Conservation (phyloP, 2,888 invertebrate species). For the Napeogenes inachia region DNA sequence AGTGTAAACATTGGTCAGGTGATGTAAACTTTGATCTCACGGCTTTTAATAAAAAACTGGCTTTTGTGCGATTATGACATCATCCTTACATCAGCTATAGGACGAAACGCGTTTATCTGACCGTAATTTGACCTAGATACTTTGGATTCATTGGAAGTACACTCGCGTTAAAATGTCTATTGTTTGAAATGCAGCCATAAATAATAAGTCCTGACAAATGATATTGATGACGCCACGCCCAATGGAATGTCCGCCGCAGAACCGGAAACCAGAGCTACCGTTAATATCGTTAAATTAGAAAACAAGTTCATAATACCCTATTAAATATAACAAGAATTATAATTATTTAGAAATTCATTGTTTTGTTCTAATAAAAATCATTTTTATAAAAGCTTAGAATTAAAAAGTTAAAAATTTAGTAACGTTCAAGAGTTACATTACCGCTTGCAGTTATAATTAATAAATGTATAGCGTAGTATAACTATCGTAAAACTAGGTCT, state of each 20-base stretch:
- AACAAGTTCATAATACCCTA: slow-evolving; percentile 42
- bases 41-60: slow-evolving; percentile 4
- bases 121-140: slow-evolving; percentile 10
- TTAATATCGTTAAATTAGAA: slow-evolving; percentile 65
- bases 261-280: slow-evolving; percentile 68
- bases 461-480: neutral
- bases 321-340: too few relatives aligned
- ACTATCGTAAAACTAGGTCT: slow-evolving; percentile 17
- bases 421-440: neutral
- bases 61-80: neutral
- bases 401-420: neutral
- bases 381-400: too few relatives aligned
- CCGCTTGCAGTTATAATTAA: neutral
- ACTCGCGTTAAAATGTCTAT: slow-evolving; percentile 36
- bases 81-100: neutral
- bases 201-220: slow-evolving; percentile 49
- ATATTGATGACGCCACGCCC: slow-evolving; percentile 63
- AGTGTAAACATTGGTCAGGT: slow-evolving; percentile 32
- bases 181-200: slow-evolving; percentile 34
- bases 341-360: too few relatives aligned
- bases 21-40: slow-evolving; percentile 27
- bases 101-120: neutral
- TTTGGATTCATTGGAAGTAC: slow-evolving; percentile 37
- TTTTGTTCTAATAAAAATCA: too few relatives aligned
- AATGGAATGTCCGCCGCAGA: slow-evolving; percentile 55